Percentiles rank a stretch among this genome's conserved stretches.
Evolutionary conservation across 2,797 vertebrate genomes (phyloP).

Genomic region (Argya squamiceps): DNA sequence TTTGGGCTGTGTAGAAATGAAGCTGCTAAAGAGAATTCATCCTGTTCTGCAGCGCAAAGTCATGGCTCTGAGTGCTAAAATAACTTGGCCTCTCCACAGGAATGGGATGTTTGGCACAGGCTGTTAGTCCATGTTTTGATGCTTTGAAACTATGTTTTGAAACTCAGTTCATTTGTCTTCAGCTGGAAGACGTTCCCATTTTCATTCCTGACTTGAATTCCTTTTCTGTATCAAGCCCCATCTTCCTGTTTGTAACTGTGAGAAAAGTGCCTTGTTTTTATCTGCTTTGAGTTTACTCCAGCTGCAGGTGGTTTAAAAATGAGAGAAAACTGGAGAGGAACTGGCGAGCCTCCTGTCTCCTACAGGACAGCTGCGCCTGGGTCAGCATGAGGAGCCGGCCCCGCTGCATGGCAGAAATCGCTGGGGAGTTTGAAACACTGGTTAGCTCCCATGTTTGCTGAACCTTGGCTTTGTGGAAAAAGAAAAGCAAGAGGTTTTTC

Average conservation of each 20-base stretch:
- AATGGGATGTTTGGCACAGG: conserved; percentile 16
- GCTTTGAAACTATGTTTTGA: conserved; percentile 25
- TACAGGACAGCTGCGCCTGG: background rate
- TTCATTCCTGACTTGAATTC: conserved; percentile 25
- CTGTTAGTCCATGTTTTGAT: background rate
- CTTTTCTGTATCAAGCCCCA: background rate
- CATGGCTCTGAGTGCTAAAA: background rate
- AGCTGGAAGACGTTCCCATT: background rate
- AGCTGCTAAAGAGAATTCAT: background rate
- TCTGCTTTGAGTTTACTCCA: background rate
- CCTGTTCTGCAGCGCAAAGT: background rate
- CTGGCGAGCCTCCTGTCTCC: background rate
- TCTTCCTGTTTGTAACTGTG: conserved; percentile 38
- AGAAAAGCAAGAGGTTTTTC: background rate
- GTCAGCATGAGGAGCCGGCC: background rate
- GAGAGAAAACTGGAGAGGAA: background rate
- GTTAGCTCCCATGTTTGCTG: background rate
- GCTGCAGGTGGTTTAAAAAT: conserved; percentile 33
- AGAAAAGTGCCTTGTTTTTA: conserved; percentile 13
- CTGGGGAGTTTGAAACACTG: background rate
- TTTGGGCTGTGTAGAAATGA: background rate
- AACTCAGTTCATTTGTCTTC: conserved; percentile 1
- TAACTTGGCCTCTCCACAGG: background rate
- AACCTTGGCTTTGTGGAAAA: background rate
- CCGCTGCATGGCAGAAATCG: rapidly evolving